Conservation (phyloP, 2,797 vertebrate species). For the Cyprinodon diabolis region DNA sequence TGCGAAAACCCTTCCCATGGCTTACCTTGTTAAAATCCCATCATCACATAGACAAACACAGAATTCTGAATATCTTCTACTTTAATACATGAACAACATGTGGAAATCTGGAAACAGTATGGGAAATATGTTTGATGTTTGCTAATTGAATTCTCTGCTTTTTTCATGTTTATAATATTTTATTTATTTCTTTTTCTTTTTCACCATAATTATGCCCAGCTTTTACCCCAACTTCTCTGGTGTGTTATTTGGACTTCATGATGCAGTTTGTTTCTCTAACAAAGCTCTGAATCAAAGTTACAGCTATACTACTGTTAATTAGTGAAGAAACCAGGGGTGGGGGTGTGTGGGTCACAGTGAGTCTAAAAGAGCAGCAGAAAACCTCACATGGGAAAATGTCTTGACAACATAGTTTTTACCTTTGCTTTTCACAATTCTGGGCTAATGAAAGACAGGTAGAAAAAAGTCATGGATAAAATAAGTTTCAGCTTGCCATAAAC, state of each 20-base stretch:
- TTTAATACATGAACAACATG: conserved; percentile 48
- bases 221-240: background rate
- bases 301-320: background rate
- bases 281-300: background rate
- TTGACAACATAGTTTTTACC: background rate
- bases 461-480: background rate
- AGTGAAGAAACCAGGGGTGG: background rate
- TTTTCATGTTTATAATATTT: background rate
- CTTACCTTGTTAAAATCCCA: conserved; percentile 18
- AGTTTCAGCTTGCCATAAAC: background rate
- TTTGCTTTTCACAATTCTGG: background rate
- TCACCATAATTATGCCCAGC: background rate
- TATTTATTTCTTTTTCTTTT: background rate
- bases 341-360: too few relatives aligned
- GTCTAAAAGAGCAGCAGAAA: background rate
- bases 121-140: conserved; percentile 21
- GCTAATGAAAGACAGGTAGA: background rate
- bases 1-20: conserved; percentile 53
- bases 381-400: background rate
- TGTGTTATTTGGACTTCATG: background rate
- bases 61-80: conserved; percentile 39
- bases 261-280: background rate
- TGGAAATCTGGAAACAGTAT: conserved; percentile 33
- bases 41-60: conserved; percentile 21
- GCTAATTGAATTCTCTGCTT: conserved; percentile 7